Percentiles rank a stretch among this genome's conserved stretches.
Conservation (phyloP, 1,140 invertebrate genomes). For the Patella vulgata region DNA sequence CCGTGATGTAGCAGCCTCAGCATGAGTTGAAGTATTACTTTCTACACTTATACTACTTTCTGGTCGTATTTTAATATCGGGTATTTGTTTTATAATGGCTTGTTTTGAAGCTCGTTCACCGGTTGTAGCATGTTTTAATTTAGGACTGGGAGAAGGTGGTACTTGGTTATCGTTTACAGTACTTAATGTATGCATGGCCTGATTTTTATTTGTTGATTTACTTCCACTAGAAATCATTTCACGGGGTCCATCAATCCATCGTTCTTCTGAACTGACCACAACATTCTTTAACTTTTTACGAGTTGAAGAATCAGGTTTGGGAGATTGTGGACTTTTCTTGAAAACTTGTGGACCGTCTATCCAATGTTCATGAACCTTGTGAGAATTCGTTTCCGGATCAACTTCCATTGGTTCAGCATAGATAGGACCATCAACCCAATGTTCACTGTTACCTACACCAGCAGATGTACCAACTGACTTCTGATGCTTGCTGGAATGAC, state of each 20-base stretch:
- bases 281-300: too few species aligned
- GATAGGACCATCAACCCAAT: conserved; percentile 93
- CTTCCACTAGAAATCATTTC: conserved; percentile 46
- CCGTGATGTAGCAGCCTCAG: conserved; percentile 46
- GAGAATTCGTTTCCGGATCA: conserved; percentile 9
- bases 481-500: too few species aligned
- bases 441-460: conserved; percentile 75
- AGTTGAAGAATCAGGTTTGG: too few species aligned
- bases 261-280: conserved; percentile 82
- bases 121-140: neutral
- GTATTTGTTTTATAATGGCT: conserved; percentile 34
- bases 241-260: conserved; percentile 91
- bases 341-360: conserved; percentile 63
- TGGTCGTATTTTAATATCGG: conserved; percentile 44
- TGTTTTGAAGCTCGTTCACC: conserved; percentile 32
- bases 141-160: conserved; percentile 29
- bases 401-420: conserved; percentile 38
- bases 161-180: conserved; percentile 39
- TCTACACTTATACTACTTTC: conserved; percentile 52
- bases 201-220: conserved; percentile 24
- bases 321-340: neutral
- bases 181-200: conserved; percentile 42
- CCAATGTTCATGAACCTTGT: conserved; percentile 52
- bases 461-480: too few species aligned
- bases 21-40: conserved; percentile 42